phyloP scores from a whole-genome alignment of 2,113 vertebrate genomes.

The Salvelinus namaycush region DNA sequence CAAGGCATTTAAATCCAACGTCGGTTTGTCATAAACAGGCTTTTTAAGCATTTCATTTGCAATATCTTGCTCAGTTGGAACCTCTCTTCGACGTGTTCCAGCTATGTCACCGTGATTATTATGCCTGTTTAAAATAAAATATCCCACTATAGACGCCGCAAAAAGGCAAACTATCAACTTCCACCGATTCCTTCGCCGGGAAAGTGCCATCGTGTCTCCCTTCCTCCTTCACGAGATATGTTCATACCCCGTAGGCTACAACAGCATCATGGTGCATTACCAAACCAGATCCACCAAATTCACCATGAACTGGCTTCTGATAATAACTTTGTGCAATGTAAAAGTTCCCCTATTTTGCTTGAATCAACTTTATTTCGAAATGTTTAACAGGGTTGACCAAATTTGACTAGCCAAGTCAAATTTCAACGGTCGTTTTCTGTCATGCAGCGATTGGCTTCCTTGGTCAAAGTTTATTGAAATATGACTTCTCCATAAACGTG shows the following conservation, averaged over 20 bases:
- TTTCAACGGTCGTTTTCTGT: no score
- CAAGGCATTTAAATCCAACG: constrained; percentile 63
- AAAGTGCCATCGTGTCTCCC: constrained; percentile 61
- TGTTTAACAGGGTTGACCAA: neutral
- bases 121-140: constrained; percentile 54
- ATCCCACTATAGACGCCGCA: constrained; percentile 58
- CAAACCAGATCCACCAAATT: neutral
- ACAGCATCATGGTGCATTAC: neutral
- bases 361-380: no score
- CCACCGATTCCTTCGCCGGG: constrained; percentile 58
- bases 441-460: no score
- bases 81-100: constrained; percentile 29
- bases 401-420: no score
- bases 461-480: constrained; percentile 1
- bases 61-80: neutral
- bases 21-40: constrained; percentile 83
- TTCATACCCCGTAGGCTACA: constrained; percentile 20
- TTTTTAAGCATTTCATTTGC: constrained; percentile 48
- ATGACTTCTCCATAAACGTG: neutral
- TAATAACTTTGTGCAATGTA: neutral
- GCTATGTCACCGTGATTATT: constrained; percentile 25
- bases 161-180: constrained; percentile 57
- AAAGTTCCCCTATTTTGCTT: no score
- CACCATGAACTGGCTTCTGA: neutral
- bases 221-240: neutral